Percentiles rank a stretch among this genome's conserved stretches.
Conservation (phyloP, 1,140 invertebrate species). For the Cecropterus lyciades region DNA sequence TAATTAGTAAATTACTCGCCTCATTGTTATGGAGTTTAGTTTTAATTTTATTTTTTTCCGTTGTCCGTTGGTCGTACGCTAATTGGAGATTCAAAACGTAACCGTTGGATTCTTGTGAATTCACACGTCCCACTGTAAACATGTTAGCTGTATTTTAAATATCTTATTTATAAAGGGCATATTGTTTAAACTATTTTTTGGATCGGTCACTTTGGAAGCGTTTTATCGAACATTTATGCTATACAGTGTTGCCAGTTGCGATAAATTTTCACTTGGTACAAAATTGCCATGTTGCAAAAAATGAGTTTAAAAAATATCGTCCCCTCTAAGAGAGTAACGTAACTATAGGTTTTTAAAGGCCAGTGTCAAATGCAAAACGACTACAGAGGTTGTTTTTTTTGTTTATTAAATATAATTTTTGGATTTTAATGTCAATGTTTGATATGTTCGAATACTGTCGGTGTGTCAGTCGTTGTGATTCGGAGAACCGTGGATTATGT, state of each 20-base stretch:
- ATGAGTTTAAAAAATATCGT: constrained; percentile 30
- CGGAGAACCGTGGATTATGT: background rate
- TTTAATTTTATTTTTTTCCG: no score
- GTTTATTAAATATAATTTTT: constrained; percentile 13
- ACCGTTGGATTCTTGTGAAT: background rate
- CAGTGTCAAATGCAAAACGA: constrained; percentile 30
- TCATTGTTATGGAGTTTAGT: no score
- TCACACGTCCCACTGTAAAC: background rate
- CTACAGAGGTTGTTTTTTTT: constrained; percentile 13
- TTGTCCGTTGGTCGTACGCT: no score
- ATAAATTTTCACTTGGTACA: background rate
- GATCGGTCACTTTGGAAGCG: constrained; percentile 9
- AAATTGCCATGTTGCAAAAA: constrained; percentile 20
- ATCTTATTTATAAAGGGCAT: constrained; percentile 35
- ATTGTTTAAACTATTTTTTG: constrained; percentile 40
- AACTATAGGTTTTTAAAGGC: constrained; percentile 32
- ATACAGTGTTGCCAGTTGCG: background rate
- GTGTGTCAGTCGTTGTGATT: constrained; percentile 14
- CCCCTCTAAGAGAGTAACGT: constrained; percentile 17
- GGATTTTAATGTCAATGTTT: constrained; percentile 6
- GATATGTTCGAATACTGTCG: constrained; percentile 6
- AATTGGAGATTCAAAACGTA: constrained; percentile 5
- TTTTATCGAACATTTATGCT: background rate
- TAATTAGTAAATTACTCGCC: no score
- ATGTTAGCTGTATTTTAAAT: constrained; percentile 33